Evolutionary conservation across 2,797 vertebrate species (phyloP).

Genomic region (Vespertilio murinus): DNA sequence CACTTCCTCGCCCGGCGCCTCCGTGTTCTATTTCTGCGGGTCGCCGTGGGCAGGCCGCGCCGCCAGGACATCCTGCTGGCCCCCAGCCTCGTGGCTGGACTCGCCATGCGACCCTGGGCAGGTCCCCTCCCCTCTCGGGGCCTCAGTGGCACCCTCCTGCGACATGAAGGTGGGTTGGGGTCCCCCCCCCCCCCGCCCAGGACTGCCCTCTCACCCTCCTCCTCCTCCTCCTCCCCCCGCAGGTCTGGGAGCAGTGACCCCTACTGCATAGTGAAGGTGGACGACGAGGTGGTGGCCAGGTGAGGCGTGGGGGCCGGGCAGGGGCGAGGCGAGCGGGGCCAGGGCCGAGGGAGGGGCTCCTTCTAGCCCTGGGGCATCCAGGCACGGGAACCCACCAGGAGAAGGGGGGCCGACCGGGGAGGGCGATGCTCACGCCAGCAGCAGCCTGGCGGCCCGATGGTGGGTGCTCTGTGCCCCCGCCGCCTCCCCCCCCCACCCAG

Average conservation of each 20-base stretch:
- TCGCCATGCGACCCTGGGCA: not conserved
- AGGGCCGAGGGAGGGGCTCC: not conserved
- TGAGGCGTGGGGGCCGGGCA: slow-evolving; percentile 73
- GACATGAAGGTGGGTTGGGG: not conserved
- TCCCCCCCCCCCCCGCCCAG: rapidly evolving
- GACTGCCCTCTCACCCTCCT: not conserved
- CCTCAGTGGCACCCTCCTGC: not conserved
- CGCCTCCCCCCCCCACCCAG: not conserved
- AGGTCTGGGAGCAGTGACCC: slow-evolving; percentile 95
- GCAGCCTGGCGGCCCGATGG: rapidly evolving
- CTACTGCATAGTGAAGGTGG: slow-evolving; percentile 94
- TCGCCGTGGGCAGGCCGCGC: not conserved
- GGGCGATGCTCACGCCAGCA: rapidly evolving
- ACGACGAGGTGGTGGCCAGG: slow-evolving; percentile 95
- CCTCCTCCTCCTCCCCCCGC: not conserved
- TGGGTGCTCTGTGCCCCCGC: not conserved
- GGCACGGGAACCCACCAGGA: not conserved
- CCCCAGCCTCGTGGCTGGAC: not conserved
- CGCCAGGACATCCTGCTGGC: not conserved
- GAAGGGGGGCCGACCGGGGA: not conserved
- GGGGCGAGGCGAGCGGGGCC: rapidly evolving
- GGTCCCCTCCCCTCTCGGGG: not conserved
- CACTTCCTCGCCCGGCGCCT: not conserved
- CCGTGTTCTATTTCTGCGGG: rapidly evolving
- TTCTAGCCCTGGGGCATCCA: not conserved